These are phyloP conservation scores for Temnopleurus reevesii DNA, from an alignment of 53 echinoderm and acorn worm genomes.

Conservation along the genomic window DNA sequence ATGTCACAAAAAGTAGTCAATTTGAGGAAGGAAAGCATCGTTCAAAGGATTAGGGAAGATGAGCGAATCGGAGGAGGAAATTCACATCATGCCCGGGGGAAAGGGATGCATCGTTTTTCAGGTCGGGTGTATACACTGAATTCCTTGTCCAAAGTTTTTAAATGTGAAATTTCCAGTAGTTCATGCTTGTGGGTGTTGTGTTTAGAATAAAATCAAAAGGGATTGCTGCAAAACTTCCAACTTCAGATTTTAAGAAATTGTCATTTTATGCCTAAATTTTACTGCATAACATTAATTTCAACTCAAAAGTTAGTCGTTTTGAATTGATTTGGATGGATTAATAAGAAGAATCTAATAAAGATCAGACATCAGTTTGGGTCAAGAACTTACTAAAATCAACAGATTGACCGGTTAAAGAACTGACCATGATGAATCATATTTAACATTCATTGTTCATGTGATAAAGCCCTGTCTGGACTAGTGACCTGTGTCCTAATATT, in stretches of 20 bases:
- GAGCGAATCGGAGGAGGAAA: slow-evolving; percentile 46
- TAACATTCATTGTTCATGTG: neutral
- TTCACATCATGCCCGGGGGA: slow-evolving; percentile 42
- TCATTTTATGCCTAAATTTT: too few species aligned
- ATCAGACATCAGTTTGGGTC: neutral
- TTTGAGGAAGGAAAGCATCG: slow-evolving; percentile 45
- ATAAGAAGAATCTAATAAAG: too few species aligned
- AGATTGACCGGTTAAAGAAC: neutral
- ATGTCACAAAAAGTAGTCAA: slow-evolving; percentile 47
- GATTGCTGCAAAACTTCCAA: too few species aligned
- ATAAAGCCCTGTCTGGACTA: neutral
- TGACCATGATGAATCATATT: neutral
- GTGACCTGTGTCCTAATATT: neutral
- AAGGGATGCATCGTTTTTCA: neutral
- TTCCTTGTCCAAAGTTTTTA: neutral
- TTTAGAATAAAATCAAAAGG: too few species aligned
- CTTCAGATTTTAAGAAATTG: too few species aligned
- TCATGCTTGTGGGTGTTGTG: too few species aligned
- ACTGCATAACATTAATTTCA: too few species aligned
- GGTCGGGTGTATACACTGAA: neutral
- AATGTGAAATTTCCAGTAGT: neutral
- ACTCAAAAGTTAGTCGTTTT: too few species aligned
- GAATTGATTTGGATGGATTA: too few species aligned
- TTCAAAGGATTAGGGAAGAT: slow-evolving; percentile 53
- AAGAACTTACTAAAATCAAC: neutral